Evolutionary conservation across 2,113 vertebrate species (phyloP), one percentile per base, ranked within the genome.

Genomic region (Patagioenas fasciata): DNA sequence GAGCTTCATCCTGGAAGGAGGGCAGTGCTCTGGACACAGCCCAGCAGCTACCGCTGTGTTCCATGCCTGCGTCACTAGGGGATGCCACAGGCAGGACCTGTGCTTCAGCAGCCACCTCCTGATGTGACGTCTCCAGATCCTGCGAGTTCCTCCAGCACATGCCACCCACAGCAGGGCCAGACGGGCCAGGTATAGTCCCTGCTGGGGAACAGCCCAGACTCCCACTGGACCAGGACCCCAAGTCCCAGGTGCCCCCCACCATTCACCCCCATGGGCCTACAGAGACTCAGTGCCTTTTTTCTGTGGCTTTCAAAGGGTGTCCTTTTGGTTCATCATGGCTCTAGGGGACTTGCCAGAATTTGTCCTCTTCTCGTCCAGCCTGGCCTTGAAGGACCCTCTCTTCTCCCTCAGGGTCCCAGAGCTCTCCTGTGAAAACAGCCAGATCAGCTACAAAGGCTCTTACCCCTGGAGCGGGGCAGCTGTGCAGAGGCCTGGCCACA

Each of bases 261-360:
- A 0, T 40, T 73, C 2, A 0, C 24, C 6, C 10, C 15, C 50
- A 10, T 11, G 8, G 24, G 4, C 9, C 54, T 20, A 19, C 5
- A 29, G 53, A 40, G 26, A 58, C 6, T 15, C 24, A 6, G 4
- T 53, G 17, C 7, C 11, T 70, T 74, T 79, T 40, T 24, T 17
- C 40, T 81, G 48, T 18, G 54, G 5, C 11, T 91, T 70, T 85
- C 12, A 11, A 44, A 31, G 13, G 85, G 10, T 14, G 26, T 11
- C 20, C 3, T 83, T 23, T 19, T 61, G 12, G 10, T 26, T 10
- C 24, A 2, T 23, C 7, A 3, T 6, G 8, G 17, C 9, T 80
- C 29, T 5, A 3, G 8, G 38, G 36, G 9, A 62, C 31, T 13
- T 26, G 32, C 15, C 1, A 4, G 7, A 5, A 6, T 56, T 85